phyloP scores from a whole-genome alignment of 2,797 vertebrate genomes.

The Mormyrops attenuatus region DNA sequence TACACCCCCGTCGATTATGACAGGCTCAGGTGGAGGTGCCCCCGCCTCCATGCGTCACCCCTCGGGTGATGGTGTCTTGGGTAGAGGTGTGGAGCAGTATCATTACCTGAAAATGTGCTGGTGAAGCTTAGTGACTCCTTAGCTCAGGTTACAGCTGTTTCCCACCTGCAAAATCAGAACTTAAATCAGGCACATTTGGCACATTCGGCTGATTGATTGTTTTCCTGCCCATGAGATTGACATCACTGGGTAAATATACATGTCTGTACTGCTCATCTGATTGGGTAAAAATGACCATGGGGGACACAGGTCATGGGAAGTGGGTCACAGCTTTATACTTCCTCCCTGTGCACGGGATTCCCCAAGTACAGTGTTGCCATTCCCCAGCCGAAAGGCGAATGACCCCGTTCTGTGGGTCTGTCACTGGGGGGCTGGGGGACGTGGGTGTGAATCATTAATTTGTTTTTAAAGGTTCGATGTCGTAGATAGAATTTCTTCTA shows the following conservation, averaged over 20 bases:
- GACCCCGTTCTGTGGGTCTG: neutral
- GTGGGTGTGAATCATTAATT: neutral
- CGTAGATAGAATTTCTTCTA: neutral
- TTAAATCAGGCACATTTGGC: neutral
- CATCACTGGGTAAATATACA: neutral
- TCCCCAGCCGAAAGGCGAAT: neutral
- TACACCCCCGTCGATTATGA: neutral
- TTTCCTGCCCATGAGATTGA: neutral
- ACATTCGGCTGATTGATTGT: neutral
- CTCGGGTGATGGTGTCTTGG: neutral
- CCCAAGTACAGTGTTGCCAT: neutral
- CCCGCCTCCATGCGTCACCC: neutral
- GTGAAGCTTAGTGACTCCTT: neutral
- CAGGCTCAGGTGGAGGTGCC: neutral
- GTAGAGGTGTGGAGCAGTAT: neutral
- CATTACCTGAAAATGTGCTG: neutral
- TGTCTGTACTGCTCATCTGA: neutral
- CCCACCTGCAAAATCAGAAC: neutral
- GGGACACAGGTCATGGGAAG: neutral
- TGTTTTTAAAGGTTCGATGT: neutral
- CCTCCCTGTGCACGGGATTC: neutral
- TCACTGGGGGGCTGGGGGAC: neutral
- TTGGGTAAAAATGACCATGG: neutral
- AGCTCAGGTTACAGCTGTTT: neutral
- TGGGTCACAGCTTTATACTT: neutral